Evolutionary conservation across 1,140 invertebrate species (phyloP), one percentile per base, ranked within the genome.

Genomic region (Anastrepha ludens): DNA sequence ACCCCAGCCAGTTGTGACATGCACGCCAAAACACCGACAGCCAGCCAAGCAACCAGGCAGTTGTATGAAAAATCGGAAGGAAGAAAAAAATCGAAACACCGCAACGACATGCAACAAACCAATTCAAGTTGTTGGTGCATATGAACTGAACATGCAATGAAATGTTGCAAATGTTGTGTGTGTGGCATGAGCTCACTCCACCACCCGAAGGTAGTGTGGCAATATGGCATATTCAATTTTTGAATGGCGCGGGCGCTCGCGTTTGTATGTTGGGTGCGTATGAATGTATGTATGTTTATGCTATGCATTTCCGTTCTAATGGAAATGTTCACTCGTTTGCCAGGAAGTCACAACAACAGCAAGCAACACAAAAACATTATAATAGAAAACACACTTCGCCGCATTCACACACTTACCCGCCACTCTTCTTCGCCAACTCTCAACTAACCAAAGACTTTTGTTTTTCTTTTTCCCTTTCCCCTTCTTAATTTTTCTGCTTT

Each of bases 401-500:
- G 50, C 50, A 55, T 55, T 13, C 65, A 41, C 7, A 70, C 67
- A 44, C 44, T 50, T 20, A 78, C 47, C 3, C 47, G 55, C 2
- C 67, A 44, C 67, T 65, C 41, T 44, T 44, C 41, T 74, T 55
- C n/a, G 47, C 47, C 74, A 81, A 81, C 47, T 9, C 74, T 55
- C 55, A 81, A 11, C 47, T 81, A 81, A 81, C 74, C 17, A n/a
- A 81, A 50, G 55, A 50, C 11, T 11, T n/a, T 20, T 55, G n/a
- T 81, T 41, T 81, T 17, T 8, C 81, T 44, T 47, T 29, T 87
- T 74, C 47, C 70, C 4, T 88, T 85, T 65, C 88, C 62, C 65
- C 64, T 39, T 20, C 74, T 89, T 90, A 78, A n/a, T n/a, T n/a
- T n/a, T 29, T 29, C 29, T 29, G 29, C 29, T 29, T 29, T 29